Evolutionary conservation across 2,797 vertebrate genomes (phyloP).

Genomic region (Schizopygopsis pylzovi): DNA sequence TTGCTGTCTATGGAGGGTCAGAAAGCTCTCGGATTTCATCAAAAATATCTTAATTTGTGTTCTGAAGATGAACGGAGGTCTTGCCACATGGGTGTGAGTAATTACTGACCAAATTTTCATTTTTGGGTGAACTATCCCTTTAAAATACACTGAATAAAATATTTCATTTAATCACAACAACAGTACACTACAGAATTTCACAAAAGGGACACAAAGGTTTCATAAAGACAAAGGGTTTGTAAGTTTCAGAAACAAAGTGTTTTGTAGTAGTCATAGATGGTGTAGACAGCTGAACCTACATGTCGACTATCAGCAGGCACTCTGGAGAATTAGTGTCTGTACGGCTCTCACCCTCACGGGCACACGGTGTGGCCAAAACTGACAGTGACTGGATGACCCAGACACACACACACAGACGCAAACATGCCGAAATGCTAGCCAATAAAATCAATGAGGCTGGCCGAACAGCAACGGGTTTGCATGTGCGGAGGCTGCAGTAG

Average conservation of each 20-base stretch:
- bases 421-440: conserved; percentile 53
- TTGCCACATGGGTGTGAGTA: too few relatives aligned
- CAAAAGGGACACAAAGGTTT: neutral
- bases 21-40: too few relatives aligned
- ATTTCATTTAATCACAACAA: neutral
- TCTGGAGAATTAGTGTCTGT: conserved; percentile 50
- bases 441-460: conserved; percentile 77
- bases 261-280: neutral
- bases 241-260: neutral
- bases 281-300: neutral
- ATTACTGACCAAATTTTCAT: too few relatives aligned
- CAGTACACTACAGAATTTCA: neutral
- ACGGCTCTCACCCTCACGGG: conserved; percentile 63
- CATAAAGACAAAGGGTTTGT: neutral
- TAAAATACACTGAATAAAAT: neutral
- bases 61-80: too few relatives aligned
- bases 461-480: conserved; percentile 53
- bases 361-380: conserved; percentile 66
- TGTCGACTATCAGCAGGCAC: conserved; percentile 19
- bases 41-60: too few relatives aligned
- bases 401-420: conserved; percentile 42
- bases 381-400: conserved; percentile 60
- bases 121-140: too few relatives aligned
- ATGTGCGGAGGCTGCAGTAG: conserved; percentile 43
- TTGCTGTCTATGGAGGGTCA: too few relatives aligned